phyloP scores from a whole-genome alignment of 2,797 vertebrate species.

The Gymnothorax javanicus region DNA sequence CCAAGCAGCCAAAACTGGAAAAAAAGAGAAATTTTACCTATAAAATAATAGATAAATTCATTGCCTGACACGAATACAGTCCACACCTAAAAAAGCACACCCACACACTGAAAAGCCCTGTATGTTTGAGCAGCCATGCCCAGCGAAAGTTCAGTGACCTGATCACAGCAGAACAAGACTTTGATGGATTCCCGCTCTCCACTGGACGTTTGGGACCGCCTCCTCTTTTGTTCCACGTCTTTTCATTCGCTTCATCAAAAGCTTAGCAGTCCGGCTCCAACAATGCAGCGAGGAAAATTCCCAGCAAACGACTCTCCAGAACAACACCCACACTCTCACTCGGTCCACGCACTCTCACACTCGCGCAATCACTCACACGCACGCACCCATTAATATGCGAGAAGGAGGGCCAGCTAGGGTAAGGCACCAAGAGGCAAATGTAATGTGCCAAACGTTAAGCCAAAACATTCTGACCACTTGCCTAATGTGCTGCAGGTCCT shows the following conservation, averaged over 20 bases:
- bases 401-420: background rate
- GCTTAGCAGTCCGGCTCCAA: constrained; percentile 33
- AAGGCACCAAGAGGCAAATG: background rate
- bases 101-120: constrained; percentile 3
- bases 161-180: constrained; percentile 61
- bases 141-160: constrained; percentile 62
- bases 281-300: constrained; percentile 46
- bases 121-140: constrained; percentile 39
- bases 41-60: too few species aligned
- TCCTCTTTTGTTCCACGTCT: constrained; percentile 42
- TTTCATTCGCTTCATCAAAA: constrained; percentile 37
- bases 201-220: constrained; percentile 50
- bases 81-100: background rate
- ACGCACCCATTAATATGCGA: constrained; percentile 41
- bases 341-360: constrained; percentile 38
- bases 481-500: too few species aligned
- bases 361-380: constrained; percentile 9
- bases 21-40: too few species aligned
- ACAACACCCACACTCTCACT: constrained; percentile 30
- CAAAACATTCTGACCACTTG: too few species aligned
- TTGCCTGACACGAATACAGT: background rate
- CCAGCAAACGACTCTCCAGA: constrained; percentile 53
- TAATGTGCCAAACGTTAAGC: too few species aligned
- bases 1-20: too few species aligned
- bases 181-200: constrained; percentile 65